phyloP scores from a whole-genome alignment of 1,140 invertebrate species.

The Battus philenor region DNA sequence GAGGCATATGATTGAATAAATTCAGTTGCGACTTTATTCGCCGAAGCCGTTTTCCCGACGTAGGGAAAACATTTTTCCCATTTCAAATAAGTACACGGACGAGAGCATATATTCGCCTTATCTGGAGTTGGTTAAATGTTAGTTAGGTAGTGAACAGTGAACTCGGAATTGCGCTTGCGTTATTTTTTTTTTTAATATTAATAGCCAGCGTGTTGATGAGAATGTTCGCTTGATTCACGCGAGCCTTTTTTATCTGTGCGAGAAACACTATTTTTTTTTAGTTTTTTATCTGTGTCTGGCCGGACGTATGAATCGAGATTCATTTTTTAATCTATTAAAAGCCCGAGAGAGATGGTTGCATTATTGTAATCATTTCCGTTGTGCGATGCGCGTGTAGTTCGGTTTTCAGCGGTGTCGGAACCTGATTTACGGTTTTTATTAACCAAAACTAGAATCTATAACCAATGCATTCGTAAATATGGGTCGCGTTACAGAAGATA shows the following conservation, averaged over 20 bases:
- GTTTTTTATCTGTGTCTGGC: constrained; percentile 29
- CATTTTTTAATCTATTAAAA: constrained; percentile 32
- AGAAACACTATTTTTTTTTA: too few relatives aligned
- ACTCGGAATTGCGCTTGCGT: constrained; percentile 42
- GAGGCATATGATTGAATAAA: too few relatives aligned
- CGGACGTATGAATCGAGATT: constrained; percentile 33
- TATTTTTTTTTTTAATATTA: constrained; percentile 55
- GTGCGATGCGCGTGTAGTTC: too few relatives aligned
- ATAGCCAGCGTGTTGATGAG: constrained; percentile 33
- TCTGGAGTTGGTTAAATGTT: constrained; percentile 63
- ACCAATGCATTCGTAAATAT: too few relatives aligned
- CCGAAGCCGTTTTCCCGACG: constrained; percentile 20
- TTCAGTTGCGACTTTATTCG: too few relatives aligned
- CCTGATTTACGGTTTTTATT: too few relatives aligned
- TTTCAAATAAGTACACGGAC: constrained; percentile 65
- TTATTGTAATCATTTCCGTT: constrained; percentile 16
- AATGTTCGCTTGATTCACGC: constrained; percentile 24
- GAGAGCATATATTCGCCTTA: constrained; percentile 63
- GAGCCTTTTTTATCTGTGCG: constrained; percentile 28
- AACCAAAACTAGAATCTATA: too few relatives aligned
- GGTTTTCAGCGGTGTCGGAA: too few relatives aligned
- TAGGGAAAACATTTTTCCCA: constrained; percentile 61
- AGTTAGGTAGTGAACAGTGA: constrained; percentile 40
- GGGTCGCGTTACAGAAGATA: too few relatives aligned
- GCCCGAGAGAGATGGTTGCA: constrained; percentile 16